Conservation (phyloP, 2,113 vertebrate genomes). For the Pampusana beccarii region DNA sequence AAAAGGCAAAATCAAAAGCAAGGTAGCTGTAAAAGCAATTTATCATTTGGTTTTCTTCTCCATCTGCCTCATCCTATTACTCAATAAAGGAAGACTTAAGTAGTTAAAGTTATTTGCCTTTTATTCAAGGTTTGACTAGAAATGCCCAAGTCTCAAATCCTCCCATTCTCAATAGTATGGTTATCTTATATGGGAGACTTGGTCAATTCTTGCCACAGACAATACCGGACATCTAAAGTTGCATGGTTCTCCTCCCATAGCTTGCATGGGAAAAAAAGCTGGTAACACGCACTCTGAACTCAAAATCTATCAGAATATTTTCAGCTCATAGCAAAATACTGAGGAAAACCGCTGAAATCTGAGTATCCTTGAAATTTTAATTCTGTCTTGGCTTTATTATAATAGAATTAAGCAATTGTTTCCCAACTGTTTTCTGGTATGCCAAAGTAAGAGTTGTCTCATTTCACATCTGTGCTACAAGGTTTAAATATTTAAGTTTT, state of each 20-base stretch:
- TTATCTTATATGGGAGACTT: background rate
- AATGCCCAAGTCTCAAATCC: background rate
- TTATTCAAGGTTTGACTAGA: background rate
- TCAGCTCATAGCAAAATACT: background rate
- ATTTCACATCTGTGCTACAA: background rate
- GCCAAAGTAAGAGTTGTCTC: background rate
- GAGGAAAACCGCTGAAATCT: background rate
- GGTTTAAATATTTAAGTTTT: background rate
- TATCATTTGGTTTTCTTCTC: background rate
- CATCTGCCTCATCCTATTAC: background rate
- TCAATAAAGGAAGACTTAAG: background rate
- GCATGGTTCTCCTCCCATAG: background rate
- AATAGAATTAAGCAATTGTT: background rate
- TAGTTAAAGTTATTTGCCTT: background rate
- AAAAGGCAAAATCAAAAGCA: background rate
- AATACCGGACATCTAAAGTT: background rate
- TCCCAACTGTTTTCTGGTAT: background rate
- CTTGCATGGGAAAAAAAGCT: background rate
- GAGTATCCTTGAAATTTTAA: background rate
- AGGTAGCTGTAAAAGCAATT: background rate
- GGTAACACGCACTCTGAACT: background rate
- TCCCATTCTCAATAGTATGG: background rate
- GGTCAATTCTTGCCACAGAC: background rate
- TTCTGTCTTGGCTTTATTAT: background rate
- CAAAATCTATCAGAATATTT: background rate